These are phyloP conservation scores for Elachura formosa DNA, from an alignment of 2,113 vertebrate species.

Conservation along the genomic window DNA sequence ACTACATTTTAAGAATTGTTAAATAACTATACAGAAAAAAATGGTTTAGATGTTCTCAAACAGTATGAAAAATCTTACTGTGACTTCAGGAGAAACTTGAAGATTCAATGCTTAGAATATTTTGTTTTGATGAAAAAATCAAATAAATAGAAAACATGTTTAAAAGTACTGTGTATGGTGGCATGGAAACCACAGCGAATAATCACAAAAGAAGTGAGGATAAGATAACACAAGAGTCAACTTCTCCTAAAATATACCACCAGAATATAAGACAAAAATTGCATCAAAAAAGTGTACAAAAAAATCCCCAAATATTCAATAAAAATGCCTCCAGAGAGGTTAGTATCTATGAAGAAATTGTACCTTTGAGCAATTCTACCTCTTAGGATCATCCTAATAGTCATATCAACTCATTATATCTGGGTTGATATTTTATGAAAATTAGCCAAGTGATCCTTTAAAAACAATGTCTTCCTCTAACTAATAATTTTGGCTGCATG, in stretches of 20 bases:
- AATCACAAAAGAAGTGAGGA: background rate
- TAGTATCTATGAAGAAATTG: background rate
- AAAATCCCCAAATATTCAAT: too few species aligned
- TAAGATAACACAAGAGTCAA: background rate
- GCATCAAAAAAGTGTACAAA: background rate
- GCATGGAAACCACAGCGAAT: background rate
- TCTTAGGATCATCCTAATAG: background rate
- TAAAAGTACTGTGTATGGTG: background rate
- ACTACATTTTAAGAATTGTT: background rate
- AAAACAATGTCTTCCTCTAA: background rate
- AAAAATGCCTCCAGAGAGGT: background rate
- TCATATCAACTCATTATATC: background rate
- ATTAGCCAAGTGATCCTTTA: background rate
- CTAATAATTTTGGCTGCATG: background rate
- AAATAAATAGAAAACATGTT: background rate
- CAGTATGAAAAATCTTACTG: fast-evolving
- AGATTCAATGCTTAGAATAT: background rate
- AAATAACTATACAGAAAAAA: background rate
- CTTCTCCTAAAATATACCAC: background rate
- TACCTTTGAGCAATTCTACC: background rate
- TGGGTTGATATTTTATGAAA: background rate
- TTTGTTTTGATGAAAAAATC: background rate
- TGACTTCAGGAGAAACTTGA: background rate
- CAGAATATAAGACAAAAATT: background rate
- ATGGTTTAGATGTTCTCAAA: background rate